Evolutionary conservation across 2,888 invertebrate species (phyloP).

Genomic region (Caradrina clavipalpis): DNA sequence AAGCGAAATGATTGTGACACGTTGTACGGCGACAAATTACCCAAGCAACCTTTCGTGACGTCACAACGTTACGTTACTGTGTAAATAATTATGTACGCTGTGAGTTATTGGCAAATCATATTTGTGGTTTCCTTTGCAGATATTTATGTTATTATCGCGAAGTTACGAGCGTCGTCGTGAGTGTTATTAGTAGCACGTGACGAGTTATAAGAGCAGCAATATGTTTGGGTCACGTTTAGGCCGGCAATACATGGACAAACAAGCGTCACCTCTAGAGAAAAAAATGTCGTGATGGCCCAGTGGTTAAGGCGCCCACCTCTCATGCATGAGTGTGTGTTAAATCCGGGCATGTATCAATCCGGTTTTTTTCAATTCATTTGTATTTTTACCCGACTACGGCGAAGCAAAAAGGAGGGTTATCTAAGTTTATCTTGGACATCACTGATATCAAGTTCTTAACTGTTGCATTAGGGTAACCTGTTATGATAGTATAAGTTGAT

Average conservation of each 20-base stretch:
- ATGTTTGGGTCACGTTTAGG: background rate
- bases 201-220: slow-evolving; percentile 16
- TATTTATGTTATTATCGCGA: slow-evolving; percentile 46
- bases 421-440: too few relatives aligned
- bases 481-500: too few relatives aligned
- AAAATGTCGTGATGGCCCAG: too few relatives aligned
- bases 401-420: too few relatives aligned
- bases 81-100: slow-evolving; percentile 1
- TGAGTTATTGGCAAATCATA: slow-evolving; percentile 36
- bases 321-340: too few relatives aligned
- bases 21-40: slow-evolving; percentile 24
- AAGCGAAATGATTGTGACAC: slow-evolving; percentile 32
- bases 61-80: slow-evolving; percentile 32
- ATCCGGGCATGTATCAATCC: too few relatives aligned
- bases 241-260: background rate
- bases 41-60: slow-evolving; percentile 29
- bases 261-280: background rate
- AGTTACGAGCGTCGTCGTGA: slow-evolving; percentile 43
- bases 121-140: slow-evolving; percentile 26
- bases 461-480: too few relatives aligned
- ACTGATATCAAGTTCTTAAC: too few relatives aligned
- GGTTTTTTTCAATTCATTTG: too few relatives aligned
- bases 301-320: too few relatives aligned
- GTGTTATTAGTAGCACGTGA: slow-evolving; percentile 44
- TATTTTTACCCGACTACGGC: too few relatives aligned